These are phyloP conservation scores for Illadopsis cleaveri DNA, from an alignment of 2,113 vertebrate species.

Conservation along the genomic window DNA sequence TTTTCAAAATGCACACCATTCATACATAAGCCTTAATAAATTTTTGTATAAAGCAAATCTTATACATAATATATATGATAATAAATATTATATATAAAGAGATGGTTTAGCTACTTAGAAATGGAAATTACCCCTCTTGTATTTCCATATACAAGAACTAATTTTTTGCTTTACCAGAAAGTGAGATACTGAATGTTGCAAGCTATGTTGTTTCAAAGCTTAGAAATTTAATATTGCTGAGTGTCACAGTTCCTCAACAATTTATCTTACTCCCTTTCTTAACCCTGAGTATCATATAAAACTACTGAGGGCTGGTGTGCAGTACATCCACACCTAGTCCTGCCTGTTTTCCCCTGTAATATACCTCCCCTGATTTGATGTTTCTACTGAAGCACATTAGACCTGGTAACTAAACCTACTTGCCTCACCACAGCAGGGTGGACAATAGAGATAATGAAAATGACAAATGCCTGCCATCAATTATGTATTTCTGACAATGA, in stretches of 20 bases:
- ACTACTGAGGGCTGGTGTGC: fast-evolving
- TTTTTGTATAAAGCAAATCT: not conserved
- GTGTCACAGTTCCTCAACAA: not conserved
- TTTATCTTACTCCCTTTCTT: not conserved
- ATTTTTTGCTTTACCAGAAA: not conserved
- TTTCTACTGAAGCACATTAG: not conserved
- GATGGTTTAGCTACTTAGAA: not conserved
- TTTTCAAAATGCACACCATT: not conserved
- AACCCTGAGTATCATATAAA: not conserved
- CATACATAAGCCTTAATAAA: slow-evolving; percentile 16
- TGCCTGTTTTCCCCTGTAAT: fast-evolving
- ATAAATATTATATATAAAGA: not conserved
- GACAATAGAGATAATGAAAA: not conserved
- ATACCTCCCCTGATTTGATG: not conserved
- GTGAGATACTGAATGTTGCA: not conserved
- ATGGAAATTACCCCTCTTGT: not conserved
- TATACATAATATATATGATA: not conserved
- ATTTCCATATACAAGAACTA: not conserved
- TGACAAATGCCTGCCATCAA: fast-evolving
- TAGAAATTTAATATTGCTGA: not conserved
- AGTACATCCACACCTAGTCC: not conserved
- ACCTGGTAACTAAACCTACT: not conserved
- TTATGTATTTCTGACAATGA: not conserved
- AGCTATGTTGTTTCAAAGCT: not conserved
- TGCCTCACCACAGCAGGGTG: not conserved